Percentiles rank a stretch among this genome's conserved stretches.
Evolutionary conservation across 2,797 vertebrate species (phyloP).

Genomic region (Smutsia gigantea): DNA sequence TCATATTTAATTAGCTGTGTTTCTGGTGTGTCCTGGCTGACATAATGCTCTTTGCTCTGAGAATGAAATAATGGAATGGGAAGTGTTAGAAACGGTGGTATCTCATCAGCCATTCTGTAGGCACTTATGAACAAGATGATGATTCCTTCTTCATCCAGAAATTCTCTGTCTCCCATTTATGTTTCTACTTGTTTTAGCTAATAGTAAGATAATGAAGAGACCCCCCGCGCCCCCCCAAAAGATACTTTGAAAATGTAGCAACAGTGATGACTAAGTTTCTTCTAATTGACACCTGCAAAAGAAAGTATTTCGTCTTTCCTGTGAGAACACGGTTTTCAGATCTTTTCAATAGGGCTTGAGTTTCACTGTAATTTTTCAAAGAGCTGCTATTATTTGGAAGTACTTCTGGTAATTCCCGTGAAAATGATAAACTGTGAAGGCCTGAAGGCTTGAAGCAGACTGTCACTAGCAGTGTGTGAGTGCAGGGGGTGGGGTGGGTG

Average conservation of each 20-base stretch:
- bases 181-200: neutral
- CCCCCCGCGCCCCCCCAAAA: neutral
- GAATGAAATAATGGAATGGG: neutral
- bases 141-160: neutral
- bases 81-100: conserved; percentile 12
- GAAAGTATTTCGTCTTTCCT: conserved; percentile 25
- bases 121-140: neutral
- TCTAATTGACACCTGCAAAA: conserved; percentile 1
- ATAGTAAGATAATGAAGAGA: neutral
- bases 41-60: neutral
- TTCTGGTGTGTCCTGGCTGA: conserved; percentile 39
- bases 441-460: neutral
- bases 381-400: neutral
- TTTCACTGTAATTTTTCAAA: conserved; percentile 53
- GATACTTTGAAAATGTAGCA: conserved; percentile 27
- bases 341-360: neutral
- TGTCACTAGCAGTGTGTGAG: neutral
- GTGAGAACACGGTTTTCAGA: conserved; percentile 16
- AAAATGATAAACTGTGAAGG: conserved; percentile 13
- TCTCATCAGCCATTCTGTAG: neutral
- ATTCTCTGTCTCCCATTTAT: neutral
- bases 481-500: accelerated
- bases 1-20: conserved; percentile 59
- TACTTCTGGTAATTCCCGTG: conserved; percentile 44
- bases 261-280: neutral